These are phyloP conservation scores for Halesus radiatus DNA, from an alignment of 1,140 invertebrate species.

Conservation along the genomic window DNA sequence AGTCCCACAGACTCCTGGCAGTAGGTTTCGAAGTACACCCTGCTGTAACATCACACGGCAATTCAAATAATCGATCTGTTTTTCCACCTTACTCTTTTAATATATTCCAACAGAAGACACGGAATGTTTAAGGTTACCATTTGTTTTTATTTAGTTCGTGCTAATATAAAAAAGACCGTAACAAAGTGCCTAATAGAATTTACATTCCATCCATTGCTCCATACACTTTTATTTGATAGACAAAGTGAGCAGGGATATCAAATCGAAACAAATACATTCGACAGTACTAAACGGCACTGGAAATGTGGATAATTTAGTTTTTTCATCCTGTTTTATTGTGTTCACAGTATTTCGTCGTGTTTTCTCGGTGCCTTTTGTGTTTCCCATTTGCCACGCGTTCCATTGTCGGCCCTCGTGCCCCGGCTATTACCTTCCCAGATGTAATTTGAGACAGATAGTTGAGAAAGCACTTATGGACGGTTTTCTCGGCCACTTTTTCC, in stretches of 20 bases:
- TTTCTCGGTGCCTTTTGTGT: neutral
- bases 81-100: too few relatives aligned
- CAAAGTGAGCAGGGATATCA: neutral
- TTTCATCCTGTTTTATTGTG: neutral
- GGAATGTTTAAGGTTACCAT: too few relatives aligned
- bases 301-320: neutral
- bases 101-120: too few relatives aligned
- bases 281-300: neutral
- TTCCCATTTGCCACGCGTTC: conserved; percentile 25
- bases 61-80: too few relatives aligned
- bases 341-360: neutral
- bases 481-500: conserved; percentile 1
- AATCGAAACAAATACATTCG: conserved; percentile 18
- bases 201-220: too few relatives aligned
- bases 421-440: conserved; percentile 13
- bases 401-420: conserved; percentile 11
- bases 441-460: conserved; percentile 23
- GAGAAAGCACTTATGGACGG: conserved; percentile 6
- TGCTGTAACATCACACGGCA: too few relatives aligned
- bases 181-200: too few relatives aligned
- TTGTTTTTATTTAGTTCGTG: too few relatives aligned
- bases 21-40: too few relatives aligned
- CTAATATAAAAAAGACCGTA: too few relatives aligned
- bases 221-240: neutral
- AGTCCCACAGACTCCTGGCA: too few relatives aligned